Percentiles rank a stretch among this genome's conserved stretches.
phyloP scores from a whole-genome alignment of 2,797 vertebrate genomes.

The Notolabrus celidotus region DNA sequence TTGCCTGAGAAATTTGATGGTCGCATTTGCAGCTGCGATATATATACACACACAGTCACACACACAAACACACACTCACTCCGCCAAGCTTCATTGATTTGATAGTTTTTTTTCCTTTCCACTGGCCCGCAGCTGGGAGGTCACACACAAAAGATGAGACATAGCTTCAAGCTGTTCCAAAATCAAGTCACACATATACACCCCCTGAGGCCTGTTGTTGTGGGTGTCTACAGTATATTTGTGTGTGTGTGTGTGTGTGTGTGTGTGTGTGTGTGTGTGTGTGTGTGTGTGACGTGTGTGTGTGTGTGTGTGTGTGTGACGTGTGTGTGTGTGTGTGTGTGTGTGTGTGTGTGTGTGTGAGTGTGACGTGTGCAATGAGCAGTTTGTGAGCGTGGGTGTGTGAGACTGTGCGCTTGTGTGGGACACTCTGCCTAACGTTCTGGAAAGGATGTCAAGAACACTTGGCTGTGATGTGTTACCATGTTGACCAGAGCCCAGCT shows the following conservation, averaged over 20 bases:
- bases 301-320: constrained; percentile 16
- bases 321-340: too few species aligned
- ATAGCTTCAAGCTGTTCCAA: constrained; percentile 65
- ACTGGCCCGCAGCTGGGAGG: constrained; percentile 63
- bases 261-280: constrained; percentile 14
- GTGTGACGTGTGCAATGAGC: constrained; percentile 7
- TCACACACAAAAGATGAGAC: constrained; percentile 72
- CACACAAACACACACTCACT: constrained; percentile 30
- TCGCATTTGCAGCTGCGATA: constrained; percentile 58
- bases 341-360: constrained; percentile 13
- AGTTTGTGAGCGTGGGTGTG: constrained; percentile 12
- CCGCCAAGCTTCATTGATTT: constrained; percentile 56
- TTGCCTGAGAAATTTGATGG: constrained; percentile 40
- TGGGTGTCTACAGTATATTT: constrained; percentile 28
- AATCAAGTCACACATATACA: constrained; percentile 62
- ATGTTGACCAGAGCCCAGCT: constrained; percentile 73
- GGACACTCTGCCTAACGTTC: constrained; percentile 59
- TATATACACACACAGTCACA: constrained; percentile 27
- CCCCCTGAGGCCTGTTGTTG: constrained; percentile 40
- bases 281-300: constrained; percentile 31
- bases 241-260: constrained; percentile 19
- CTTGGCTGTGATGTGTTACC: constrained; percentile 75
- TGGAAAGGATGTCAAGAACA: constrained; percentile 72
- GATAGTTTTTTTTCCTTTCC: constrained; percentile 51
- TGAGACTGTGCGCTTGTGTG: constrained; percentile 37